A percentile compares a stretch with the other conserved stretches of the same genome.
phyloP scores from a whole-genome alignment of 2,888 invertebrate genomes.

The Micropterix aruncella region DNA sequence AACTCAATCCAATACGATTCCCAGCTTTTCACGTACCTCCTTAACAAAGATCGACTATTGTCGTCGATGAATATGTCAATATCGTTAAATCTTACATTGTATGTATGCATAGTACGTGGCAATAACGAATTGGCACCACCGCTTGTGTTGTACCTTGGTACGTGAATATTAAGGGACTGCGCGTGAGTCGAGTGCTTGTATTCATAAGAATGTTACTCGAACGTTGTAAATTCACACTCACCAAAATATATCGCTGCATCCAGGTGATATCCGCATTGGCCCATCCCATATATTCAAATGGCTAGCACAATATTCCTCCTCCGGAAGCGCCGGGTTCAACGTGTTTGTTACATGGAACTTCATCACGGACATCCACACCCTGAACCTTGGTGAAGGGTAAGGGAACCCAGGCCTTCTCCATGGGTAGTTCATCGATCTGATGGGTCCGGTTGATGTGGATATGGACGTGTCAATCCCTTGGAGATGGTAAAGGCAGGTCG shows the following conservation, averaged over 20 bases:
- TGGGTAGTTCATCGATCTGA: slow-evolving; percentile 33
- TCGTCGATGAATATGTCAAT: too few relatives aligned
- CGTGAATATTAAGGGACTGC: too few relatives aligned
- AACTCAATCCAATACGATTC: too few relatives aligned
- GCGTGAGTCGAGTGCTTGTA: too few relatives aligned
- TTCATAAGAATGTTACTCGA: neutral
- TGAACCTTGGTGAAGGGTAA: slow-evolving; percentile 52
- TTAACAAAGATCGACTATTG: too few relatives aligned
- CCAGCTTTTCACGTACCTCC: too few relatives aligned
- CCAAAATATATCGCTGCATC: slow-evolving; percentile 73
- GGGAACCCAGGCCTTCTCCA: slow-evolving; percentile 43
- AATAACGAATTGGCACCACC: too few relatives aligned
- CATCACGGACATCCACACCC: slow-evolving; percentile 75
- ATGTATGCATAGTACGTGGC: too few relatives aligned
- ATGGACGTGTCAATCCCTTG: slow-evolving; percentile 44
- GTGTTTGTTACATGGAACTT: slow-evolving; percentile 69
- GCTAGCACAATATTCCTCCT: slow-evolving; percentile 67
- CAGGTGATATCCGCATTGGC: slow-evolving; percentile 57
- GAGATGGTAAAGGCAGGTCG: slow-evolving; percentile 79
- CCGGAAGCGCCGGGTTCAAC: slow-evolving; percentile 47
- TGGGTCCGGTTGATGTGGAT: slow-evolving; percentile 32
- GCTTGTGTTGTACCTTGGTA: too few relatives aligned
- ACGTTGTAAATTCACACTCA: slow-evolving; percentile 24
- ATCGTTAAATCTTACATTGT: too few relatives aligned
- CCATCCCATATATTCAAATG: slow-evolving; percentile 83